Percentiles rank a stretch among this genome's conserved stretches.
phyloP scores from a whole-genome alignment of 2,888 invertebrate species.

The Ophion slaviceki region DNA sequence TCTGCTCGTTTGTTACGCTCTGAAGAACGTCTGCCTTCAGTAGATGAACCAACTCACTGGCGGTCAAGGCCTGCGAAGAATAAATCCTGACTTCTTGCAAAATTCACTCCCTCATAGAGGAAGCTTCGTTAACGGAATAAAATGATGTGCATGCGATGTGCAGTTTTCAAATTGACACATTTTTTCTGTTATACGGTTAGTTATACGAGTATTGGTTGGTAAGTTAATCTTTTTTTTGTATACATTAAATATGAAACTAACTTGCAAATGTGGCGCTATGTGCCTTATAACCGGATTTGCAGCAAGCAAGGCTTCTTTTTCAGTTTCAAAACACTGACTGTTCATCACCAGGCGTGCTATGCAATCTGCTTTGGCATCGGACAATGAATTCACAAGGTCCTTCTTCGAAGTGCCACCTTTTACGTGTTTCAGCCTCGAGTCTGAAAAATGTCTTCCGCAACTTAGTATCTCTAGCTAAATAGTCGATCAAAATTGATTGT shows the following conservation, averaged over 20 bases:
- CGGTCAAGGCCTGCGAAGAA: slow-evolving; percentile 82
- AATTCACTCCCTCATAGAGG: background rate
- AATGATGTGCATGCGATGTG: background rate
- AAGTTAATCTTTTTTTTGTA: background rate
- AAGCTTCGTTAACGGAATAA: background rate
- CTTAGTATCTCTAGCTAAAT: background rate
- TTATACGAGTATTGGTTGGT: no score
- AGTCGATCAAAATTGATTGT: background rate
- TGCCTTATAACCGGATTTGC: slow-evolving; percentile 81
- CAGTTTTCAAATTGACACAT: background rate
- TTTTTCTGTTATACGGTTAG: background rate
- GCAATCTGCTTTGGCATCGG: slow-evolving; percentile 86
- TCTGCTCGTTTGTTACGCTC: slow-evolving; percentile 75
- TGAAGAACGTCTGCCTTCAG: slow-evolving; percentile 84
- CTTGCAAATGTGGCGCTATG: slow-evolving; percentile 82
- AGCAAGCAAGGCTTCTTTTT: slow-evolving; percentile 77
- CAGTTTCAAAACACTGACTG: slow-evolving; percentile 85
- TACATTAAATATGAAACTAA: slow-evolving; percentile 53
- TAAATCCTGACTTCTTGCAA: background rate
- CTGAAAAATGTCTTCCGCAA: slow-evolving; percentile 63
- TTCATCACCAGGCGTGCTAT: slow-evolving; percentile 86
- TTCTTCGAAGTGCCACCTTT: slow-evolving; percentile 83
- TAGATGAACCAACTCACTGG: slow-evolving; percentile 84
- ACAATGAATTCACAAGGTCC: slow-evolving; percentile 86
- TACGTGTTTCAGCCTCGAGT: slow-evolving; percentile 76